Evolutionary conservation across 2,797 vertebrate genomes (phyloP), one percentile per base, ranked within the genome.

Genomic region (Dryobates pubescens): DNA sequence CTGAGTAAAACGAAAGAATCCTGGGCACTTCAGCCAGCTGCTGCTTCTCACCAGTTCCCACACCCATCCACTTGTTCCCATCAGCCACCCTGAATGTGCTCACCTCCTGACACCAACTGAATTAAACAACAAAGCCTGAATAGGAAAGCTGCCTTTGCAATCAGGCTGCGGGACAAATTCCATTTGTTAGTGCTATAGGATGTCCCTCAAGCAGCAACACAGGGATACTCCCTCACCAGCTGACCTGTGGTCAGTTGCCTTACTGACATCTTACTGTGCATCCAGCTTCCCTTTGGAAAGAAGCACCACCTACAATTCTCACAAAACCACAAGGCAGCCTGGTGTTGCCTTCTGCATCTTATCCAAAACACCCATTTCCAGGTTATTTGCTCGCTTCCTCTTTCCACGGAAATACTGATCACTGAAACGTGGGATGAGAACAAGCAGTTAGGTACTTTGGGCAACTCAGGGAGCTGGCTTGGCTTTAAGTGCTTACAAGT

Each of bases 21-120:
- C 63, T 64, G 92, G 72, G 91, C 70, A 92, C 91, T 96, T 94
- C 88, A 95, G 92, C 89, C 96, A 97, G 95, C 94, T 96, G 96
- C 91, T 95, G 83, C 92, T 92, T 93, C 93, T 91, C n/a, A 3
- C 82, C 58, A 81, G 90, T 97, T 97, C 97, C 96, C 96, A 97
- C 92, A 95, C 89, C 94, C 94, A 95, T 93, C 95, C 93, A 82
- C 95, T 95, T 78, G 80, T 85, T 97, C 94, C 76, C 95, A 79
- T 94, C 96, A 94, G 82, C 63, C 47, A 36, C 68, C 53, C 79
- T 87, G 88, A 95, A 89, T 91, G 89, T 84, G 89, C 86, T 95
- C 94, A 91, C 95, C 95, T 95, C 88, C 94, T 95, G 94, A 96
- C 96, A 96, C 92, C 76, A 73, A 77, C 64, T 75, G 92, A 92